Evolutionary conservation across 1,140 invertebrate genomes (phyloP), one percentile per base, ranked within the genome.

Genomic region (Bemisia tabaci): DNA sequence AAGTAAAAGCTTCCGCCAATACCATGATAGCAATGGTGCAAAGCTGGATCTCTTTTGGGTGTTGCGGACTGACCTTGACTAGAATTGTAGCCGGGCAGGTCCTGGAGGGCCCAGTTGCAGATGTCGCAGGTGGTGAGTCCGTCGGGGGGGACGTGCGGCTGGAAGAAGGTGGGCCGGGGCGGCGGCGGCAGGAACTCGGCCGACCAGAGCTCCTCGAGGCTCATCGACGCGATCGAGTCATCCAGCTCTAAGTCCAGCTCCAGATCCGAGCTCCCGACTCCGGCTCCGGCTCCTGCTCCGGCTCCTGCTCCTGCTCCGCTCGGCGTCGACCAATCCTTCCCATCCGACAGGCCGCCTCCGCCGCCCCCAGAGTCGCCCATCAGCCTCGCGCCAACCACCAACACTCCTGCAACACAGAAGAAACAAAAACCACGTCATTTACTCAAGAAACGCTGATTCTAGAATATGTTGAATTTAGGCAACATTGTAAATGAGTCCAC

Each of bases 101-200:
- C 76, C 70, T 78, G 77, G 72, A 81, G 78, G 62, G 85, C 85
- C 85, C 85, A 87, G 65, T 84, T 81, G 74, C 85, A 87, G 48
- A 87, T 79, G 78, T 87, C 85, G 77, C 85, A 87, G 70, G 85
- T 86, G 68, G 85, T 87, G 64, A 86, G 80, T 65, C 85, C 85
- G 76, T 87, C 85, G 62, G 83, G 81, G 58, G 78, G 75, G 68
- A 83, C 77, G 59, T 85, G 79, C 73, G 83, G 82, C 22, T 73
- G 71, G 58, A 86, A 79, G 74, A 83, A 86, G 39, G 82, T 78
- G 2, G 84, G 85, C 64, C 84, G 76, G 27, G 84, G 85, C 24
- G 85, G 85, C 12, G 85, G 85, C 27, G 85, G 85, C 59, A 86
- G 82, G 71, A 87, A 87, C 65, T 80, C 81, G 1, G 83, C 75